Base-by-base conservation (phyloP, 1,140 invertebrate species). In the Nasonia vitripennis region DNA sequence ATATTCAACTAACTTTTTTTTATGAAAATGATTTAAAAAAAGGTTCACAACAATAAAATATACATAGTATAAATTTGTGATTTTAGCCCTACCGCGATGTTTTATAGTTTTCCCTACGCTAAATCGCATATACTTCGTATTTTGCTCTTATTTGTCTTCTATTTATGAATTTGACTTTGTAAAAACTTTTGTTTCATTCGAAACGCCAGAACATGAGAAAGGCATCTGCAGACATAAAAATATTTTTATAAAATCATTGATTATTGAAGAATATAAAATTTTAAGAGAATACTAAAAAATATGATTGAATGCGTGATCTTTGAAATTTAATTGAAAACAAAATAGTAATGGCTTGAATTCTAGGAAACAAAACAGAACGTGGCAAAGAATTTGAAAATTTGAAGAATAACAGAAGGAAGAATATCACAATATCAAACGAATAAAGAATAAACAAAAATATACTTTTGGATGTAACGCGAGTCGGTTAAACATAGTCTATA, bases 201-300 rank as follows among this genome's bases (percentile, higher is more conserved):
- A 68, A 83, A 82, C 85, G 85, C 85, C 85, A 86, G 23, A 83
- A 17, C 71, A 78, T 83, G 85, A 82, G 85, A 82, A 86, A 83
- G 74, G 85, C 73, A 86, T 86, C 85, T 86, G 85, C 82, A 86
- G 85, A 78, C 84, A 86, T 82, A 86, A 86, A 86, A 86, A 86
- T 86, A 83, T 86, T 62, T 78, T 82, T 70, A 81, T 82, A 51
- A 78, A 78, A 62, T 86, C 77, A 85, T 45, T 85, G 34, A 70
- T 84, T 20, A 48, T n/a, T 62, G 27, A 34, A 71, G n/a, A 75
- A 62, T 75, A 75, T 23, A 51, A 11, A 27, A 73, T 51, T 73
- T 81, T 71, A 71, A 23, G 45, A 45, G 10, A 70, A 12, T 68
- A 78, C 31, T 51, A 77, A 79, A 73, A 78, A 67, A 62, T 62